Evolutionary conservation across 2,113 vertebrate species (phyloP).

Genomic region (Pteronura brasiliensis): DNA sequence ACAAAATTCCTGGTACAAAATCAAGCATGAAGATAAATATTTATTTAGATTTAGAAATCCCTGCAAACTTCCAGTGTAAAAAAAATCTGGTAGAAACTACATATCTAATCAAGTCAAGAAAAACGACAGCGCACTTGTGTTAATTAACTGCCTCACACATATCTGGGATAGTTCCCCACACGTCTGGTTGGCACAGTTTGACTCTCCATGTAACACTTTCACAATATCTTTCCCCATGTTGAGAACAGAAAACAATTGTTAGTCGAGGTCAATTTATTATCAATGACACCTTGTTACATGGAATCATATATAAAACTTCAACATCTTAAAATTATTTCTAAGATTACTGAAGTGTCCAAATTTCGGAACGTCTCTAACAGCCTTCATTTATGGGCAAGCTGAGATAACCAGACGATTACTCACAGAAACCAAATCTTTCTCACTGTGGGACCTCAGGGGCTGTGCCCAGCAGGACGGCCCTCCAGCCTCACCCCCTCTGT

Average conservation of each 20-base stretch:
- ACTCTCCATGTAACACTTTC: background rate
- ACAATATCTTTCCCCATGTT: background rate
- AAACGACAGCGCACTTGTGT: fast-evolving
- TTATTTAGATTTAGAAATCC: background rate
- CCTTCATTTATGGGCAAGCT: background rate
- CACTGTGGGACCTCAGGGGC: background rate
- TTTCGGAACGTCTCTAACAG: background rate
- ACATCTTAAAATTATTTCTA: background rate
- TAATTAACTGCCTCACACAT: background rate
- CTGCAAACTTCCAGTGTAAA: background rate
- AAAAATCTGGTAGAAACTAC: background rate
- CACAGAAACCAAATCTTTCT: background rate
- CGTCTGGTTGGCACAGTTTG: background rate
- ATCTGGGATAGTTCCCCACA: background rate
- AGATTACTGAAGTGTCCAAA: background rate
- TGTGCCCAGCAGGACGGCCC: too few species aligned
- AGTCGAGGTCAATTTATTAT: background rate
- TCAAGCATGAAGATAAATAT: background rate
- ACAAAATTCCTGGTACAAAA: background rate
- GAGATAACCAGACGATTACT: too few species aligned
- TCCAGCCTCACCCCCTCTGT: too few species aligned
- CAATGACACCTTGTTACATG: background rate
- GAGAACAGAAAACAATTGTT: background rate
- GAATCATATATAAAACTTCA: background rate
- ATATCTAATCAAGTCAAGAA: background rate